These are phyloP conservation scores for Siniperca scherzeri DNA, from an alignment of 2,797 vertebrate species.

Conservation along the genomic window DNA sequence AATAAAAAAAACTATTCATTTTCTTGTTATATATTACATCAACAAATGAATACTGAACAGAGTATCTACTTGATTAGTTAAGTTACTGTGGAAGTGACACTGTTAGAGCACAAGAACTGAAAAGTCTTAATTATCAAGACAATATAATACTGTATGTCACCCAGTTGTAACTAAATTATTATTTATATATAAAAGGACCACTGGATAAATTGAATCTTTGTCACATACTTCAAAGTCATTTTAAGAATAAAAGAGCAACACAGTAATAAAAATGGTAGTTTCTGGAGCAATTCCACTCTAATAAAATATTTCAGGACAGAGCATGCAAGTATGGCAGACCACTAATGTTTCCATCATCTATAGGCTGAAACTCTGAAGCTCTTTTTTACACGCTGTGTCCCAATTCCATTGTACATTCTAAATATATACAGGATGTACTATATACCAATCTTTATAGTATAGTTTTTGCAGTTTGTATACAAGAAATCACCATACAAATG, in stretches of 20 bases:
- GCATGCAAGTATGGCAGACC: conserved; percentile 63
- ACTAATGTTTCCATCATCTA: conserved; percentile 28
- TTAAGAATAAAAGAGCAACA: conserved; percentile 30
- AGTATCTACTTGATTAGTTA: conserved; percentile 4
- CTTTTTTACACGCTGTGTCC: conserved; percentile 9
- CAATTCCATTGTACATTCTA: conserved; percentile 14
- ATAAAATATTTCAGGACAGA: conserved; percentile 51
- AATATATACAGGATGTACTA: not conserved
- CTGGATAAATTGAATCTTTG: conserved; percentile 6
- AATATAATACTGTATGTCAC: conserved; percentile 1
- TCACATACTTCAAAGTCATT: conserved; percentile 28
- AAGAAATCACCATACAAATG: not conserved
- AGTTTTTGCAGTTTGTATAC: not conserved
- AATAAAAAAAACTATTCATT: conserved; percentile 23
- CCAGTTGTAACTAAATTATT: conserved; percentile 24
- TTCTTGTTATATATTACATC: conserved; percentile 20
- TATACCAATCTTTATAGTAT: not conserved
- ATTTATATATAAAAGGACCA: conserved; percentile 18
- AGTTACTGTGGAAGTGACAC: not conserved
- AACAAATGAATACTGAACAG: conserved; percentile 16
- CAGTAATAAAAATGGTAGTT: conserved; percentile 29
- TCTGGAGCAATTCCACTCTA: conserved; percentile 29
- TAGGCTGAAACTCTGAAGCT: conserved; percentile 26
- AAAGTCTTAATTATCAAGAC: conserved; percentile 15
- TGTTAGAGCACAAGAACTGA: conserved; percentile 15